Base-by-base conservation (phyloP, 2,888 invertebrate species). In the Drosophila phalerata region DNA sequence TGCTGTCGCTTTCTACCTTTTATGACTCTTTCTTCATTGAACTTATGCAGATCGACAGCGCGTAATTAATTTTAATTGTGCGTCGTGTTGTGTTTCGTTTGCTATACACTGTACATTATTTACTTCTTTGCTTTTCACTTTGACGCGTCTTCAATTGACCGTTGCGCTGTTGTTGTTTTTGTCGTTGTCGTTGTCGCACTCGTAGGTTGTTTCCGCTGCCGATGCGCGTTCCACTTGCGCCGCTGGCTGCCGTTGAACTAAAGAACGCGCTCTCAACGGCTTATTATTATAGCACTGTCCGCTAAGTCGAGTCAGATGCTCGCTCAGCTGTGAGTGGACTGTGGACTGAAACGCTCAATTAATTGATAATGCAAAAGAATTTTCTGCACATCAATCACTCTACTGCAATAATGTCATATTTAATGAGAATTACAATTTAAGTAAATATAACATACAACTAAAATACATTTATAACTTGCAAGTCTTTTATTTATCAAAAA, bases 61-160 rank as follows among this genome's bases (percentile, higher is more conserved):
- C 89, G 87, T 88, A 72, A 80, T 88, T 83, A 71, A 84, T 73
- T 88, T 85, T 73, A 88, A 88, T 86, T 83, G 73, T 79, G 57
- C 69, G 64, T 62, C 48, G 61, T 37, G 61, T 37, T 19, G 22
- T 51, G 9, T 51, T 9, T 56, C 32, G 22, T 32, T 42, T 47
- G 56, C 32, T 71, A 64, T 68, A 63, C 83, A 65, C 62, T 73
- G 52, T 77, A 71, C 67, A 73, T 80, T 80, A 77, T 82, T 71
- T 85, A 85, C 86, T 82, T 85, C 66, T 77, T 77, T 69, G 53
- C 52, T 74, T 70, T 85, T 64, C 73, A 71, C 73, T 78, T 74
- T 64, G 45, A 49, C 61, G 67, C 69, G 64, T 42, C 53, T 30
- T 58, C 42, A 48, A 19, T 43, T 52, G 13, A 57, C 9, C 58